Conservation (phyloP, 2,113 vertebrate genomes). For the Ceratotherium simum region DNA sequence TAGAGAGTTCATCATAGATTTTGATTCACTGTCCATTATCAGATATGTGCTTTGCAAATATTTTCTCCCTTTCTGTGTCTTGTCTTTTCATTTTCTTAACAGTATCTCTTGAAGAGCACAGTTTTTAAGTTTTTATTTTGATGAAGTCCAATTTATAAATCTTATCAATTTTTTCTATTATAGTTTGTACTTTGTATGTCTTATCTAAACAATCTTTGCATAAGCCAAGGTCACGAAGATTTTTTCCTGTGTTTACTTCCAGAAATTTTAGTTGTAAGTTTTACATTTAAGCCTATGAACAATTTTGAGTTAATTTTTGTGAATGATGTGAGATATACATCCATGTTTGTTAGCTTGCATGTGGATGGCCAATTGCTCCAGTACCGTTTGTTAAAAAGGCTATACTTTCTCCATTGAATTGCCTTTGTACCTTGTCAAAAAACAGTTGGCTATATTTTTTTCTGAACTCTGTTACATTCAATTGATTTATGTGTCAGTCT, state of each 20-base stretch:
- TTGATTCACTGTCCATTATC: neutral
- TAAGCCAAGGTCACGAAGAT: slow-evolving; percentile 13
- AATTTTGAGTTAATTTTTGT: slow-evolving; percentile 24
- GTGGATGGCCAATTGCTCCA: neutral
- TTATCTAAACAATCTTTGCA: slow-evolving; percentile 1
- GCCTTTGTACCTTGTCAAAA: slow-evolving; percentile 34
- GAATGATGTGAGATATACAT: neutral
- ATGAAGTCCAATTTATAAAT: slow-evolving; percentile 24
- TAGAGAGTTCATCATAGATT: neutral
- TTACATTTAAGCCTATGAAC: neutral
- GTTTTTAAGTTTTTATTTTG: slow-evolving; percentile 1
- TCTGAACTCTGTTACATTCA: neutral
- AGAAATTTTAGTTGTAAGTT: neutral
- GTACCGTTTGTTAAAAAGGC: slow-evolving; percentile 14
- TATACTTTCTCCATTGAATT: slow-evolving; percentile 9
- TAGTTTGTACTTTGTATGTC: neutral
- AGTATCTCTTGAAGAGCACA: neutral
- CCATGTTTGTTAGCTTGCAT: neutral
- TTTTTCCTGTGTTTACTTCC: neutral
- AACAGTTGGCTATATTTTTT: neutral
- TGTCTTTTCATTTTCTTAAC: slow-evolving; percentile 17
- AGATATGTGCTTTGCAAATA: neutral
- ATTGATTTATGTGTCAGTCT: neutral
- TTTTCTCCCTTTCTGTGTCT: neutral
- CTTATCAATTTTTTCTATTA: neutral